Conservation (phyloP, 2,888 invertebrate genomes). For the Lasioglossum leucozonium region DNA sequence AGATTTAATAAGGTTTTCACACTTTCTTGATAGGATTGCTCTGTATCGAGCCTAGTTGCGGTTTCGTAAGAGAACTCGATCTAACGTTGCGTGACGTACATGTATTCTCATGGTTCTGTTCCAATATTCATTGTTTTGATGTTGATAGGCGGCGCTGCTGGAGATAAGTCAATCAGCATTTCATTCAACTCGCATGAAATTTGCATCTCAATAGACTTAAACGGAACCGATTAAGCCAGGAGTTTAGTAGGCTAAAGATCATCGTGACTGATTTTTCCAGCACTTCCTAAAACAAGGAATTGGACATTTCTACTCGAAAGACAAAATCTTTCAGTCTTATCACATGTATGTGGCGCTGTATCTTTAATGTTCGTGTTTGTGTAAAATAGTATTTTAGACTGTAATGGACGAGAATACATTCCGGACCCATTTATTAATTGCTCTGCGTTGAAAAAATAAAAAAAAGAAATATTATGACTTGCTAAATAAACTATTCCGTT, state of each 20-base stretch:
- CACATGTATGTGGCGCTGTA: background rate
- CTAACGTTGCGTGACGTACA: background rate
- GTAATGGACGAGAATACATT: background rate
- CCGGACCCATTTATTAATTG: background rate
- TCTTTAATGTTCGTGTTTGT: background rate
- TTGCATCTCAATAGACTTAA: background rate
- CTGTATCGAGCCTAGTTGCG: background rate
- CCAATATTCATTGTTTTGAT: background rate
- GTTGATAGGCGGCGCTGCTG: background rate
- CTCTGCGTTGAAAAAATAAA: background rate
- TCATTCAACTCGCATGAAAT: conserved; percentile 8
- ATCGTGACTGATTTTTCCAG: background rate
- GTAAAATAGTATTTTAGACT: background rate
- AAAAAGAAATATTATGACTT: background rate
- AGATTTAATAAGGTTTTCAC: background rate
- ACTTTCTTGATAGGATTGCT: background rate
- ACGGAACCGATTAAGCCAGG: background rate
- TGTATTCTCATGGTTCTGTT: background rate
- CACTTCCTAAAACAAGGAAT: background rate
- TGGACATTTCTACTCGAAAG: background rate
- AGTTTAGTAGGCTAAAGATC: conserved; percentile 1
- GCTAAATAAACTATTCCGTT: no score
- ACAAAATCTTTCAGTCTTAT: background rate
- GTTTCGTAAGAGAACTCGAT: background rate
- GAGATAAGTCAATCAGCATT: conserved; percentile 11